phyloP scores from a whole-genome alignment of 2,888 invertebrate genomes.

The Lithophane semibrunnea region DNA sequence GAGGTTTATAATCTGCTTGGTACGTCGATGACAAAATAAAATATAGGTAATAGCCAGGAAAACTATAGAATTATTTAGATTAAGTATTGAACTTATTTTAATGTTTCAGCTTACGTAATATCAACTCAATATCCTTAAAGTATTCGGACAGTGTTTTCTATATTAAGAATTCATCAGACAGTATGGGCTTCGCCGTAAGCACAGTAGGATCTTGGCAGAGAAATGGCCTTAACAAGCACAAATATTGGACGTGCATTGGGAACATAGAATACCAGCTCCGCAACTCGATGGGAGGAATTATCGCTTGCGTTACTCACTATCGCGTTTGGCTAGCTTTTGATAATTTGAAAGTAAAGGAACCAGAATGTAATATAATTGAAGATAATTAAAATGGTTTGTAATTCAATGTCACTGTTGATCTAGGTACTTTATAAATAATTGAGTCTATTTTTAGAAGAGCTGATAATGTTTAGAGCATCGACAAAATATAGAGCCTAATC shows the following conservation, averaged over 20 bases:
- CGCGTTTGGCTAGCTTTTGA: constrained; percentile 79
- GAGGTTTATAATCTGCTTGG: neutral
- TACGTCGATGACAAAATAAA: neutral
- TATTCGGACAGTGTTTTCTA: constrained; percentile 67
- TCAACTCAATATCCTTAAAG: constrained; percentile 79
- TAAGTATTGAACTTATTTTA: no score
- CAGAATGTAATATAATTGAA: constrained; percentile 68
- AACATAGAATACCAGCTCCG: constrained; percentile 69
- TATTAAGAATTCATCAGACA: constrained; percentile 72
- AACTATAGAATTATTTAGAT: neutral
- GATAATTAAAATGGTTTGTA: constrained; percentile 9
- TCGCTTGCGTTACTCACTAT: constrained; percentile 76
- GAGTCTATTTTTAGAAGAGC: neutral
- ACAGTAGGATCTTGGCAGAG: constrained; percentile 78
- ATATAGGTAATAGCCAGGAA: neutral
- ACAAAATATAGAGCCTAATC: neutral
- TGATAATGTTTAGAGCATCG: neutral
- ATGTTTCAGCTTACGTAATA: constrained; percentile 75
- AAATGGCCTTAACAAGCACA: constrained; percentile 54
- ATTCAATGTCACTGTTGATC: neutral
- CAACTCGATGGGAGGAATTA: constrained; percentile 67
- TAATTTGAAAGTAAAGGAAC: constrained; percentile 80
- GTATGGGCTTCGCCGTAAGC: constrained; percentile 77
- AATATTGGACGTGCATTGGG: constrained; percentile 79
- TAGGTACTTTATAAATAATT: neutral